These are phyloP conservation scores for Acanthurus lineatus DNA, from an alignment of 2,797 vertebrate genomes.

Conservation along the genomic window DNA sequence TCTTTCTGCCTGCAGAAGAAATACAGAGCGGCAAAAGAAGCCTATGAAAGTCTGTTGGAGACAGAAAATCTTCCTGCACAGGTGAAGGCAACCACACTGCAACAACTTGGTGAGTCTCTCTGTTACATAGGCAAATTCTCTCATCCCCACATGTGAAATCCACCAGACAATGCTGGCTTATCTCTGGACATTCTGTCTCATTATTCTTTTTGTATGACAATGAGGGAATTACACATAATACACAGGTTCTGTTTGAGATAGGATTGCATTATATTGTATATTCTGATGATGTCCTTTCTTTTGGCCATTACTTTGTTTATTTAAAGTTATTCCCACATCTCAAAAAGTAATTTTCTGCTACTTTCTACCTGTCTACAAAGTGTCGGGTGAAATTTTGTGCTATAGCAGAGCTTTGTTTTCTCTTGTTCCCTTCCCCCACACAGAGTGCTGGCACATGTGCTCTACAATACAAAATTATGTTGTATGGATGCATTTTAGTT, in stretches of 20 bases:
- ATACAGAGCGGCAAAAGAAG: constrained; percentile 97
- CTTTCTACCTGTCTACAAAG: constrained; percentile 20
- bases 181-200: too few relatives aligned
- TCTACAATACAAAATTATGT: not conserved
- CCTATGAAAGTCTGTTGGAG: constrained; percentile 97
- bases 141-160: too few relatives aligned
- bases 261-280: too few relatives aligned
- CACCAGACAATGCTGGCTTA: too few relatives aligned
- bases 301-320: not conserved
- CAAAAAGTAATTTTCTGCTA: constrained; percentile 2
- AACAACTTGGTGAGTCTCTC: constrained; percentile 94
- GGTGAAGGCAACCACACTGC: constrained; percentile 98
- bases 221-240: too few relatives aligned
- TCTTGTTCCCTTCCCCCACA: constrained; percentile 35
- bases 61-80: constrained; percentile 96
- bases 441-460: not conserved
- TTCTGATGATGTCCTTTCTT: not conserved
- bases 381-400: not conserved
- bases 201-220: too few relatives aligned
- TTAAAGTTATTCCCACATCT: not conserved
- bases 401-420: constrained; percentile 36
- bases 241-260: too few relatives aligned
- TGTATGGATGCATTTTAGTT: not conserved
- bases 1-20: constrained; percentile 89
- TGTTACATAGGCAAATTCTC: too few relatives aligned